Evolutionary conservation across 2,888 invertebrate genomes (phyloP), one percentile per base, ranked within the genome.

Genomic region (Alloplasta piceator): DNA sequence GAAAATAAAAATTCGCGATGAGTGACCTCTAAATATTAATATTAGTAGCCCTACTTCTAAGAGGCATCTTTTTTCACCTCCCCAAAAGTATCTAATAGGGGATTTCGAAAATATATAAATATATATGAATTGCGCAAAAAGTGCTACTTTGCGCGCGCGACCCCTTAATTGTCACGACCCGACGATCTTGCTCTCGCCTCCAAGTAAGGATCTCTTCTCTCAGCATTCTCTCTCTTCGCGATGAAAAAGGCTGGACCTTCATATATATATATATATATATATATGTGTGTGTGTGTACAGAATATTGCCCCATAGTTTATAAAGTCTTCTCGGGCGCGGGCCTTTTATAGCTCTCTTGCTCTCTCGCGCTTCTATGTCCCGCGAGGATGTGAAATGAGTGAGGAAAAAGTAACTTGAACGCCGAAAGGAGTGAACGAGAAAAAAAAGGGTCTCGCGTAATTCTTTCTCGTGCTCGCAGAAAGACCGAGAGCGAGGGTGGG

Each of bases 261-360:
- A 36, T 70, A 26, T 26, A 26, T 26, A 26, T 26, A 26, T 26
- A 26, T 26, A 26, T 2, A 26, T 2, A 26, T 26, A 26, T 26
- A 26, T 3, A 26, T 2, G 26, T 26, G 26, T 26, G 26, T 2
- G 26, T 26, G 26, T 26, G 26, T 26, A 26, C 26, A 26, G 26
- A 26, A 10, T 26, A 79, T 82, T 84, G 82, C 81, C 81, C 81
- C 84, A 82, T 64, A 61, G 48, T 52, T 26, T 10, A 26, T 26
- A 9, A 10, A 38, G 48, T 58, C n/a, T 56, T 12, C 9, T 12
- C 46, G 56, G 26, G 46, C 66, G 55, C 79, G 70, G 82, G 81
- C 84, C 84, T 84, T 84, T 83, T 84, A 83, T 74, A 83, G 83
- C 78, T 63, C 26, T 75, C 73, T 68, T 60, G 70, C 74, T 68